Percentiles rank a stretch among this genome's conserved stretches.
Conservation (phyloP, 1,140 invertebrate genomes). For the Drosophila pallidifrons region DNA sequence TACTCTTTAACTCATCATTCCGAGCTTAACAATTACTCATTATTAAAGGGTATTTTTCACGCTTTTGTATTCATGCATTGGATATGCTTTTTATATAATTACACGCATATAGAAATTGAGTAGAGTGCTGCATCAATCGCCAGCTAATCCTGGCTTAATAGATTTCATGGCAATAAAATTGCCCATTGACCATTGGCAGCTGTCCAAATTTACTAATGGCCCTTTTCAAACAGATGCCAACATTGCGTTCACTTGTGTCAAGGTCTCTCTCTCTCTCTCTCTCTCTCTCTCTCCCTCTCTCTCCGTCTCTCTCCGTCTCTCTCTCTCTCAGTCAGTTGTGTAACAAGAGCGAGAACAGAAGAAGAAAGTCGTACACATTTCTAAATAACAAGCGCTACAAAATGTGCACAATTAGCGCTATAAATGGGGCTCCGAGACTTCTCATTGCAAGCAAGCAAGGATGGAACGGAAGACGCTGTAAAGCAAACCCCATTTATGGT, state of each 20-base stretch:
- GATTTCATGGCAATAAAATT: conserved; percentile 25
- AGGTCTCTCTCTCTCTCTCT: background rate
- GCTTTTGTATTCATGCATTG: background rate
- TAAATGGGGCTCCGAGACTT: conserved; percentile 60
- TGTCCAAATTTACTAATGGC: conserved; percentile 49
- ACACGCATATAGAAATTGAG: conserved; percentile 6
- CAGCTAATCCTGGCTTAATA: conserved; percentile 17
- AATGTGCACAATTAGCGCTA: conserved; percentile 78
- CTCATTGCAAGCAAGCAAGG: background rate
- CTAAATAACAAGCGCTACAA: conserved; percentile 74
- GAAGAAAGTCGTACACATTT: conserved; percentile 55
- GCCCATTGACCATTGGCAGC: conserved; percentile 35
- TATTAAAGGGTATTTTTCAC: conserved; percentile 7
- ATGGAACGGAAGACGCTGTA: conserved; percentile 14
- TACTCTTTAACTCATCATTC: too few relatives aligned
- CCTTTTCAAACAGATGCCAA: conserved; percentile 43
- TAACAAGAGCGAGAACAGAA: conserved; percentile 8
- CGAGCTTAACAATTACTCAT: too few relatives aligned
- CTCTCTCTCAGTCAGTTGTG: background rate
- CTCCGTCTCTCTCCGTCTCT: background rate
- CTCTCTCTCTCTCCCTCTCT: too few relatives aligned
- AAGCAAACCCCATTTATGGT: conserved; percentile 63
- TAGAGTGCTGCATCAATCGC: conserved; percentile 11
- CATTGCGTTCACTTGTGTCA: conserved; percentile 2
- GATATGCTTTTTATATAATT: background rate